These are phyloP conservation scores for Cheumatopsyche charites DNA, from an alignment of 1,140 invertebrate species.

Conservation along the genomic window DNA sequence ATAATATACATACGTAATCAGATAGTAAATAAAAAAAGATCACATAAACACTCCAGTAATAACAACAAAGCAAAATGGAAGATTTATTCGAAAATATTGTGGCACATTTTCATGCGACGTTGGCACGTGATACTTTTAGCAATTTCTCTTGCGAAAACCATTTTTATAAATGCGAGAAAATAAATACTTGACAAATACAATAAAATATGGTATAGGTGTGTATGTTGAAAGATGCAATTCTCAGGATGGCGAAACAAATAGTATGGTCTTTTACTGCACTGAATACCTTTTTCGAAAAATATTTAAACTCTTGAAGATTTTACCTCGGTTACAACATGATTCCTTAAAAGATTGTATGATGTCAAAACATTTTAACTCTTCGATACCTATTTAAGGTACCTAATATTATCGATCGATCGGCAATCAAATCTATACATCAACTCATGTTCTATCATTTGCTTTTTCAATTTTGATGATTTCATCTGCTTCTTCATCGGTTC, in stretches of 20 bases:
- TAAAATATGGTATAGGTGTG: neutral
- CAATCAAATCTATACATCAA: too few relatives aligned
- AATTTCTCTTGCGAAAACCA: neutral
- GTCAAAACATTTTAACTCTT: too few relatives aligned
- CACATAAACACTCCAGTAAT: neutral
- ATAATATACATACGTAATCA: too few relatives aligned
- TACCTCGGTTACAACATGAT: too few relatives aligned
- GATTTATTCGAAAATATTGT: neutral
- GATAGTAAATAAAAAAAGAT: neutral
- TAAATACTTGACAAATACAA: too few relatives aligned
- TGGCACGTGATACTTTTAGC: neutral
- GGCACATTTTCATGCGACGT: neutral
- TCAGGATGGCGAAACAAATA: too few relatives aligned
- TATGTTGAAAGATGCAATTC: neutral
- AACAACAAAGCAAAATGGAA: conserved; percentile 21
- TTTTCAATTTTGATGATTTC: conserved; percentile 48
- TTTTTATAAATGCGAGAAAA: conserved; percentile 3
- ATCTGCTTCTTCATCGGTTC: conserved; percentile 50
- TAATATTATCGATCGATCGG: too few relatives aligned
- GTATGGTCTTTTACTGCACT: too few relatives aligned
- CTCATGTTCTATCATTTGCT: conserved; percentile 35
- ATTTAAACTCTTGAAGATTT: too few relatives aligned
- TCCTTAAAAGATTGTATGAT: too few relatives aligned
- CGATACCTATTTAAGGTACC: too few relatives aligned
- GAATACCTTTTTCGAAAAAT: too few relatives aligned